A percentile compares a stretch with the other conserved stretches of the same genome.
Evolutionary conservation across 2,888 invertebrate genomes (phyloP).

Genomic region (Patella ulyssiponensis): DNA sequence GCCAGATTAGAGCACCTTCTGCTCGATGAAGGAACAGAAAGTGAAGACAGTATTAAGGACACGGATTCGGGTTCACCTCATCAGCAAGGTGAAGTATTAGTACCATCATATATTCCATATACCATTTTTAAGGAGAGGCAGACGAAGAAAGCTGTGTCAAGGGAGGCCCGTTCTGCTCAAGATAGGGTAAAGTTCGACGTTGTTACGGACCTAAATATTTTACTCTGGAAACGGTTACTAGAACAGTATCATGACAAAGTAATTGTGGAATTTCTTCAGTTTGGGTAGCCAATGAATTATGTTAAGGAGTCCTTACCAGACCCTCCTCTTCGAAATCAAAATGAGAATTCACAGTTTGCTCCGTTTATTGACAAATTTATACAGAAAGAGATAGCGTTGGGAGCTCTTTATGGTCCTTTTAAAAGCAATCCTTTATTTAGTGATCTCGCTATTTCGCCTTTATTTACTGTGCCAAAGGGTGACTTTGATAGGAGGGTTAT

Average conservation of each 20-base stretch:
- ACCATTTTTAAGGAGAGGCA: too few relatives aligned
- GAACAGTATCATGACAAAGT: background rate
- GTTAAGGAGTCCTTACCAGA: background rate
- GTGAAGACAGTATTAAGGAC: too few relatives aligned
- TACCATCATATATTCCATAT: too few relatives aligned
- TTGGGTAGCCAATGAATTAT: background rate
- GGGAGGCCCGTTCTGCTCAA: too few relatives aligned
- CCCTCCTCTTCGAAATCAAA: background rate
- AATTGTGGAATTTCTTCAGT: background rate
- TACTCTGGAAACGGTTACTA: background rate
- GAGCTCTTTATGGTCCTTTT: background rate
- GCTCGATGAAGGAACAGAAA: too few relatives aligned
- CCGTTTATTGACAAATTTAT: background rate
- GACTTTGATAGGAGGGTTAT: background rate
- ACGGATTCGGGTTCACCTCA: too few relatives aligned
- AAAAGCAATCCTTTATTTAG: background rate
- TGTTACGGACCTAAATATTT: background rate
- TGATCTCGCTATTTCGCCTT: background rate
- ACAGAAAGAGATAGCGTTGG: background rate
- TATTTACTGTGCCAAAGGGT: conserved; percentile 1
- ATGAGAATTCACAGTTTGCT: background rate
- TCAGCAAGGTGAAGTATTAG: too few relatives aligned
- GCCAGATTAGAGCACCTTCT: too few relatives aligned
- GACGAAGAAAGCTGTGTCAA: background rate
- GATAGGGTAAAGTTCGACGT: background rate